A percentile compares a stretch with the other conserved stretches of the same genome.
Evolutionary conservation across 2,113 vertebrate species (phyloP).

Genomic region (Mastomys natalensis): DNA sequence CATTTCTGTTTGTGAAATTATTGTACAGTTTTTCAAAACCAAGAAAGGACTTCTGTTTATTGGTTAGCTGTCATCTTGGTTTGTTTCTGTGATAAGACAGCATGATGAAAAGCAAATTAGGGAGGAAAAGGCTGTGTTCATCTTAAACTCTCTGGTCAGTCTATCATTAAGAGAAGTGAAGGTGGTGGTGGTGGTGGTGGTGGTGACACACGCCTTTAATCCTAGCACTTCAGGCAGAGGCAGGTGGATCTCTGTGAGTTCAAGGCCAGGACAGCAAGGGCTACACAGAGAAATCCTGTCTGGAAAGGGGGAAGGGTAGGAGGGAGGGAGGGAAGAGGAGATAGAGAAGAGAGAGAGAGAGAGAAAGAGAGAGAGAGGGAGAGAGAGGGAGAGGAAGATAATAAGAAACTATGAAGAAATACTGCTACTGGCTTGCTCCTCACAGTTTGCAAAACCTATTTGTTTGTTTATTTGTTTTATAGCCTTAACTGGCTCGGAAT

Average conservation of each 20-base stretch:
- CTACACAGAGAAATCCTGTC: no score
- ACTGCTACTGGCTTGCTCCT: no score
- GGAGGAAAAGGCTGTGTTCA: neutral
- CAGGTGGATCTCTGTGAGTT: neutral
- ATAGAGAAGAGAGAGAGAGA: no score
- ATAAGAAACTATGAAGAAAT: no score
- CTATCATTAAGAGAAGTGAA: neutral
- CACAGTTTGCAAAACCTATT: neutral
- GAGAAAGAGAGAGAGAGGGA: no score
- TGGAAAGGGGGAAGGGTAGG: no score
- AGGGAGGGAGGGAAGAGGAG: no score
- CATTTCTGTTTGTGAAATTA: slow-evolving; percentile 45
- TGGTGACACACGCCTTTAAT: neutral
- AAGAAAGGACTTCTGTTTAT: neutral
- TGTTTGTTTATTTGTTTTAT: neutral
- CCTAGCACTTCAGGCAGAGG: neutral
- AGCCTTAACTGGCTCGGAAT: neutral
- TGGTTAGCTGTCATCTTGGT: neutral
- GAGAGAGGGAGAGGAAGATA: no score
- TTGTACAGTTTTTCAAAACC: slow-evolving; percentile 29
- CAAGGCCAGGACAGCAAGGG: neutral
- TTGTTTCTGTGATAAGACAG: neutral
- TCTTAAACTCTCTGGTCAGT: neutral
- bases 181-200: neutral
- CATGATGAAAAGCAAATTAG: no score